Percentiles rank a stretch among this genome's conserved stretches.
Conservation (phyloP, 2,888 invertebrate species). For the Alloplasta piceator region DNA sequence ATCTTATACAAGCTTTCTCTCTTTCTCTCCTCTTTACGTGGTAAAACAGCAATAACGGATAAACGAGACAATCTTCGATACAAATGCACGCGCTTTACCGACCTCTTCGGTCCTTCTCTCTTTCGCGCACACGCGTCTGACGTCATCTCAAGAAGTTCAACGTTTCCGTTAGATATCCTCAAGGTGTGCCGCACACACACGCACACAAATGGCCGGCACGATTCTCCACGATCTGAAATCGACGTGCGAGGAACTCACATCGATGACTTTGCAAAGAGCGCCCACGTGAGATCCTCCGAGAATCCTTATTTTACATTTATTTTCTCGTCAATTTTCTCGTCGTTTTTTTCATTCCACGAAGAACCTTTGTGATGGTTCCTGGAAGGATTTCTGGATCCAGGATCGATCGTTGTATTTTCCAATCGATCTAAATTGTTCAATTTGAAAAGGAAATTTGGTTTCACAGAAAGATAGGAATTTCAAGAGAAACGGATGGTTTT, state of each 20-base stretch:
- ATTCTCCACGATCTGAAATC: constrained; percentile 22
- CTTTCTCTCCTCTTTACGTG: not conserved
- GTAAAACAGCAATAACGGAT: constrained; percentile 46
- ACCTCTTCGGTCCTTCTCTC: constrained; percentile 53
- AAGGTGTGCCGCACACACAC: constrained; percentile 55
- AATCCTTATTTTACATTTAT: not conserved
- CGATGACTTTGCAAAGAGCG: constrained; percentile 16
- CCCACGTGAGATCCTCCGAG: constrained; percentile 36
- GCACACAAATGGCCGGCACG: constrained; percentile 5
- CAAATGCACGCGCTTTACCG: constrained; percentile 57
- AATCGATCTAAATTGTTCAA: too few relatives aligned
- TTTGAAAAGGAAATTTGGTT: too few relatives aligned
- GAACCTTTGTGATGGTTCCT: too few relatives aligned
- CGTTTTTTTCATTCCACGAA: too few relatives aligned
- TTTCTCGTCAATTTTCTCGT: too few relatives aligned
- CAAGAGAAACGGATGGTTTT: not conserved
- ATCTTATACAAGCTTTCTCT: constrained; percentile 30
- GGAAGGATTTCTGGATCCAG: too few relatives aligned
- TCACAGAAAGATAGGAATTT: too few relatives aligned
- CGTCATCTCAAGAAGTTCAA: constrained; percentile 55
- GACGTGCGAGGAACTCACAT: constrained; percentile 35
- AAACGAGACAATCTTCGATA: constrained; percentile 55
- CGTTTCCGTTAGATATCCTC: constrained; percentile 62
- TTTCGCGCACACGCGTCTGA: constrained; percentile 30
- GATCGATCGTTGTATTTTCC: too few relatives aligned